Percentiles rank a stretch among this genome's conserved stretches.
Conservation (phyloP, 2,797 vertebrate genomes). For the Microctenopoma stevenorrisi region DNA sequence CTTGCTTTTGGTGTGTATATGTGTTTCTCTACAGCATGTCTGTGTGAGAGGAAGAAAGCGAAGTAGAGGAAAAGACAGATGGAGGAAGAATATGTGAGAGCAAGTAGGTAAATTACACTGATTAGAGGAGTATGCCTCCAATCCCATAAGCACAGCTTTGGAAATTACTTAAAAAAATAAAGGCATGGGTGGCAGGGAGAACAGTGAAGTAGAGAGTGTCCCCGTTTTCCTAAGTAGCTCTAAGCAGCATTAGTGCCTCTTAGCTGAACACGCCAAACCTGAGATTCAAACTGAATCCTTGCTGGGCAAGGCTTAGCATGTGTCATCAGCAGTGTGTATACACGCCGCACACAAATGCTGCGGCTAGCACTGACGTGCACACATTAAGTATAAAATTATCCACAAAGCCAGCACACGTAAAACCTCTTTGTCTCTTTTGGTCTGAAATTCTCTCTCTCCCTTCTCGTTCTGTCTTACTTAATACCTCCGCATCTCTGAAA, state of each 20-base stretch:
- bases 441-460: slow-evolving; percentile 21
- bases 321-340: slow-evolving; percentile 56
- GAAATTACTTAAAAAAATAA: slow-evolving; percentile 57
- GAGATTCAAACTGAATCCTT: slow-evolving; percentile 73
- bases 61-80: neutral
- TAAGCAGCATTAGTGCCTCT: slow-evolving; percentile 81
- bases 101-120: slow-evolving; percentile 57
- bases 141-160: slow-evolving; percentile 60
- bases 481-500: slow-evolving; percentile 18
- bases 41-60: neutral
- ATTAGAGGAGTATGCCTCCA: slow-evolving; percentile 60
- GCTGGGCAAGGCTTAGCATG: slow-evolving; percentile 68
- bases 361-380: slow-evolving; percentile 31
- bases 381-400: slow-evolving; percentile 61
- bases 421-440: slow-evolving; percentile 50
- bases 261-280: slow-evolving; percentile 78
- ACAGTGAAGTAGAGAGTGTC: slow-evolving; percentile 61
- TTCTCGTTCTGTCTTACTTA: neutral
- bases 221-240: slow-evolving; percentile 78
- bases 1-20: slow-evolving; percentile 5
- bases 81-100: slow-evolving; percentile 23
- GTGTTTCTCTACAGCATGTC: slow-evolving; percentile 13
- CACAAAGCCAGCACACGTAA: slow-evolving; percentile 42
- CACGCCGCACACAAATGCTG: slow-evolving; percentile 40
- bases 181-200: slow-evolving; percentile 61